A percentile compares a stretch with the other conserved stretches of the same genome.
phyloP scores from a whole-genome alignment of 2,888 invertebrate genomes.

The Oeneis ivallda region DNA sequence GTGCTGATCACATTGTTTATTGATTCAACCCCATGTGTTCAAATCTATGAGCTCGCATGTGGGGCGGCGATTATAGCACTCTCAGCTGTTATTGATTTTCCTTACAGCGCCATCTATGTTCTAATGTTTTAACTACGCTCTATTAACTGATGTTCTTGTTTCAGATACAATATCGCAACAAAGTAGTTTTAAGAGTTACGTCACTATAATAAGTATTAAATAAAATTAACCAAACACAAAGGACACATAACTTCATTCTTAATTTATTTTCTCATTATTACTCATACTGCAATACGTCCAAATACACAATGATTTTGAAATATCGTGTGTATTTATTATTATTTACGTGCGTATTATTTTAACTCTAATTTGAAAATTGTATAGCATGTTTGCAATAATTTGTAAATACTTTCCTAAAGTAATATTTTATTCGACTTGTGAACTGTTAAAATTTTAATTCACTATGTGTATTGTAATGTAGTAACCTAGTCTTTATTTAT shows the following conservation, averaged over 20 bases:
- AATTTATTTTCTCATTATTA: conserved; percentile 20
- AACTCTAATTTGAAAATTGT: neutral
- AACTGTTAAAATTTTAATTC: neutral
- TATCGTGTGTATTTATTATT: neutral
- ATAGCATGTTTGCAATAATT: neutral
- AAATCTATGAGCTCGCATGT: no score
- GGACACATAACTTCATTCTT: conserved; percentile 1
- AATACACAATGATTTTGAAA: no score
- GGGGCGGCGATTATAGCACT: no score
- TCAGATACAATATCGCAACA: conserved; percentile 43
- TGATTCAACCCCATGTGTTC: no score
- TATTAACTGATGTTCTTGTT: conserved; percentile 37
- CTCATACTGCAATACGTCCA: conserved; percentile 7
- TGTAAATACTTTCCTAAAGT: neutral
- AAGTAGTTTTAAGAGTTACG: conserved; percentile 41
- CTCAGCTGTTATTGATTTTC: neutral
- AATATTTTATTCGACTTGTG: conserved; percentile 5
- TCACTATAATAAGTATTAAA: conserved; percentile 39
- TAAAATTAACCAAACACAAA: conserved; percentile 5
- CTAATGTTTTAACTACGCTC: neutral
- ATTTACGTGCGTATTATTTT: neutral
- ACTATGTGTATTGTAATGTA: neutral
- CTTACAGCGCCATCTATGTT: conserved; percentile 10
- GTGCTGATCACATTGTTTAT: no score
- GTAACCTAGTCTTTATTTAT: conserved; percentile 11